Conservation (phyloP, 2,888 invertebrate genomes). For the Caenorhabditis japonica region DNA sequence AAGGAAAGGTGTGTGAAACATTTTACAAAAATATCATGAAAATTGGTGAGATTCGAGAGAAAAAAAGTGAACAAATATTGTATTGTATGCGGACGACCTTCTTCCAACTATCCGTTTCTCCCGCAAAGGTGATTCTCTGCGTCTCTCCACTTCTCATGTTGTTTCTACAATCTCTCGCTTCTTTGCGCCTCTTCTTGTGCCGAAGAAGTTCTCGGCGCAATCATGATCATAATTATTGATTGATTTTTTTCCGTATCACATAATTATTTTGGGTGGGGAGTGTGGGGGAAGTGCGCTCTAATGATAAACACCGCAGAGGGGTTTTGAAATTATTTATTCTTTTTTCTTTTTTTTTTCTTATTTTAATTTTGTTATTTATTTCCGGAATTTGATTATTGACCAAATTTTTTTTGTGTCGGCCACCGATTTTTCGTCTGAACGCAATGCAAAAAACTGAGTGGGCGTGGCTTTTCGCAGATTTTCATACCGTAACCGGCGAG, state of each 20-base stretch:
- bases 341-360: too few relatives aligned
- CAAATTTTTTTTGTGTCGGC: too few relatives aligned
- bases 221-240: constrained; percentile 33
- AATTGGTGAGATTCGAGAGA: not conserved
- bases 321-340: not conserved
- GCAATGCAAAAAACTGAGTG: too few relatives aligned
- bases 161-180: constrained; percentile 8
- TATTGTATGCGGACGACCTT: constrained; percentile 39
- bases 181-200: constrained; percentile 20
- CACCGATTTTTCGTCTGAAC: too few relatives aligned
- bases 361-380: too few relatives aligned
- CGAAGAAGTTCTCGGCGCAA: not conserved
- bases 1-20: constrained; percentile 20
- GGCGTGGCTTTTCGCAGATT: too few relatives aligned
- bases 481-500: too few relatives aligned
- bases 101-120: constrained; percentile 16
- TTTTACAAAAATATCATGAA: not conserved
- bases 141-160: constrained; percentile 10
- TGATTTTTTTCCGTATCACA: too few relatives aligned
- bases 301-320: not conserved
- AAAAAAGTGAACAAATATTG: constrained; percentile 41
- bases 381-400: too few relatives aligned
- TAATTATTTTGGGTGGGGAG: not conserved
- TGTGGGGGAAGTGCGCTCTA: not conserved
- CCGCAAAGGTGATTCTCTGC: constrained; percentile 22